phyloP scores from a whole-genome alignment of 2,113 vertebrate species.

The Oxyura jamaicensis region DNA sequence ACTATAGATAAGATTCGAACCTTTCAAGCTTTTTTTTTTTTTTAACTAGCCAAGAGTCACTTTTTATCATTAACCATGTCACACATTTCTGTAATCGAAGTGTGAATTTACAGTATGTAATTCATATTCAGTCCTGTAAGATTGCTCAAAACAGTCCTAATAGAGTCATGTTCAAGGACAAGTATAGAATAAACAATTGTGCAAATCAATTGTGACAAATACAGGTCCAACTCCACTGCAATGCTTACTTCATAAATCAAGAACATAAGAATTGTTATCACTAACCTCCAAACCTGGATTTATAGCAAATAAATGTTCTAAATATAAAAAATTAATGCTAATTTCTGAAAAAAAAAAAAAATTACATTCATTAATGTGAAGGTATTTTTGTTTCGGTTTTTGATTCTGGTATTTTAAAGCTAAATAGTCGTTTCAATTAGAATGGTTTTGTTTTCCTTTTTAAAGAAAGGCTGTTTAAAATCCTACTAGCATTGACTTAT shows the following conservation, averaged over 20 bases:
- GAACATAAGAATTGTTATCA: not conserved
- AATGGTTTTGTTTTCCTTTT: not conserved
- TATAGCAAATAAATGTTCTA: not conserved
- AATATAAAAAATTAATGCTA: not conserved
- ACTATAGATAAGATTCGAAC: not conserved
- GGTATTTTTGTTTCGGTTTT: not conserved
- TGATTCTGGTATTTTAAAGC: not conserved
- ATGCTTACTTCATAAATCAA: not conserved
- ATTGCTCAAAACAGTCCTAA: not conserved
- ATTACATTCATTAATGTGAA: not conserved
- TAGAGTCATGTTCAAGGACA: accelerated
- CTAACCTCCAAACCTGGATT: not conserved
- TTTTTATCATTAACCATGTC: not conserved
- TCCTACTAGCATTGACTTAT: not conserved
- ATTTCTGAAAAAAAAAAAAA: not conserved
- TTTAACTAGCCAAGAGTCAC: not conserved
- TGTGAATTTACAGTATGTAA: not conserved
- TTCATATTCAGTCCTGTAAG: not conserved
- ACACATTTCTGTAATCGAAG: not conserved
- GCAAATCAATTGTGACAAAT: not conserved
- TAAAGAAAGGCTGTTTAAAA: not conserved
- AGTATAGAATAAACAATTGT: not conserved
- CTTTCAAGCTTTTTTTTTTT: not conserved
- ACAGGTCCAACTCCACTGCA: not conserved
- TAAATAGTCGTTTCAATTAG: not conserved